Base-by-base conservation (phyloP, 2,888 invertebrate species). In the Andrena camellia region DNA sequence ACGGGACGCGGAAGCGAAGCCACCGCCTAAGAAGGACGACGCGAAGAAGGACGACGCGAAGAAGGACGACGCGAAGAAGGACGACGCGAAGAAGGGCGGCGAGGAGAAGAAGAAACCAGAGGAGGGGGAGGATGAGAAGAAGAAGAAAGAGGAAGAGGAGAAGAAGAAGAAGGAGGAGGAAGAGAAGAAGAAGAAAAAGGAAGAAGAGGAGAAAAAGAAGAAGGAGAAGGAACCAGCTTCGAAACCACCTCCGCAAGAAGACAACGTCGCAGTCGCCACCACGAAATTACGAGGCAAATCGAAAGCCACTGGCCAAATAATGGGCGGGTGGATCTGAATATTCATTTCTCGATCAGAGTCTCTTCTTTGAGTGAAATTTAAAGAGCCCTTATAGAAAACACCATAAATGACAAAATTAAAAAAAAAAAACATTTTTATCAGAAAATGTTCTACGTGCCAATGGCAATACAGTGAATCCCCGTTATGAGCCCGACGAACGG, bases 281-380 rank as follows among this genome's bases (percentile, higher is more conserved):
- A 96, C 95, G 78, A 94, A 94, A 88, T 90, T 92, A 29, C 88
- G 93, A 29, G 97, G 97, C 13, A 97, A 96, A 91, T 97, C 97
- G 2, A 97, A 96, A 90, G 96, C 96, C 0, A 97, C 97, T 0
- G 97, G 97, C 0, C 96, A 96, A 94, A 95, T 96, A 84, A 96
- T 97, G 81, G 96, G 97, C 20, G 97, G 97, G 1, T 97, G 97
- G 97, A 95, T 97, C 73, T 97, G 95, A 95, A 31, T 57, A 42
- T 17, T 17, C 42, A 17, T 42, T 42, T 42, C 1, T 42, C 42
- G 0, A 42, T 42, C 42, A 42, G 1, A 42, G 17, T 13, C 42
- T 13, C 42, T 17, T 42, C 13, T 42, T 17, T 0, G 17, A 42
- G 17, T 42, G 42, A 42, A 1, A 17, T 42, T 42, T 17, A 4